Evolutionary conservation across 1,140 invertebrate genomes (phyloP).

Genomic region (Aphis craccivora): DNA sequence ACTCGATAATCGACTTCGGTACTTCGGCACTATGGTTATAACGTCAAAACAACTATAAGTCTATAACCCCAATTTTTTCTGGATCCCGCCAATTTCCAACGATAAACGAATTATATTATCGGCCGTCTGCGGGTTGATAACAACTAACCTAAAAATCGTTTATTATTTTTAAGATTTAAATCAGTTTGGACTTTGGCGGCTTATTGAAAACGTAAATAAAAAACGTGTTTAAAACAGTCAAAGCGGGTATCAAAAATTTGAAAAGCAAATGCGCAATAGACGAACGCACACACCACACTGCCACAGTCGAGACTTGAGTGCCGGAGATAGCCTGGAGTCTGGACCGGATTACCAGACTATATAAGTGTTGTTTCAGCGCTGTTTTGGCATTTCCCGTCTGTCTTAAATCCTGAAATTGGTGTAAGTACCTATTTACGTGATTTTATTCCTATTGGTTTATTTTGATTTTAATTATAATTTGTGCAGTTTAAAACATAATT

Average conservation of each 20-base stretch:
- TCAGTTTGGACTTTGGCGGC: neutral
- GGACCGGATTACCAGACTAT: neutral
- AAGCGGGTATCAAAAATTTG: neutral
- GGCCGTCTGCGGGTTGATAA: neutral
- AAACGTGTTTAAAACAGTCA: neutral
- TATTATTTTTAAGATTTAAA: neutral
- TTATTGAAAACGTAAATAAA: neutral
- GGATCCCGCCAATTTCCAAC: neutral
- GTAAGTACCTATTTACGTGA: neutral
- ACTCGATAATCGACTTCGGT: neutral
- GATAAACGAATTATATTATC: neutral
- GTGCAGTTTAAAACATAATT: neutral
- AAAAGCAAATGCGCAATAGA: neutral
- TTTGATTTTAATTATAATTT: neutral
- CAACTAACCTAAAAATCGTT: neutral
- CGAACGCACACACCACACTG: neutral
- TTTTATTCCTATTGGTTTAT: neutral
- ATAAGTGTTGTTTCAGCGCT: neutral
- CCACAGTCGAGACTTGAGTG: neutral
- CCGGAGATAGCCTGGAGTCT: neutral
- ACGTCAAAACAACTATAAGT: neutral
- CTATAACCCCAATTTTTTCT: neutral
- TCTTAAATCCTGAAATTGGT: neutral
- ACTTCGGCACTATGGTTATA: neutral
- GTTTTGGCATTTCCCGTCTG: neutral